Conservation (phyloP, 2,888 invertebrate genomes). For the Cerastis leucographa region DNA sequence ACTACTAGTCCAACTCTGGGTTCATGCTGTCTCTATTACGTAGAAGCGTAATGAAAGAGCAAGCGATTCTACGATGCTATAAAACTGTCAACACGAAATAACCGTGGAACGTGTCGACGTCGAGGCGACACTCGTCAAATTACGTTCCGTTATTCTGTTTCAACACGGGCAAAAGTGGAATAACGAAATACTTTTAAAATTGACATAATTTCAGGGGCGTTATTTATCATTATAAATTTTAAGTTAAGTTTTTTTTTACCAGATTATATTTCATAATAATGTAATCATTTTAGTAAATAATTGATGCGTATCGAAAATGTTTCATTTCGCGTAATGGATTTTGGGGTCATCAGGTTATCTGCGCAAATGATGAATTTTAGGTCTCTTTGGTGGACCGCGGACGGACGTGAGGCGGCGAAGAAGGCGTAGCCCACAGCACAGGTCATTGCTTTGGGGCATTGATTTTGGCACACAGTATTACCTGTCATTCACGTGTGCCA, state of each 20-base stretch:
- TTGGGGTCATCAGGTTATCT: neutral
- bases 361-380: neutral
- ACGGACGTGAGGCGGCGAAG: too few relatives aligned
- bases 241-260: neutral
- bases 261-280: neutral
- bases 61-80: constrained; percentile 10
- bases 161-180: neutral
- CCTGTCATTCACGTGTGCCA: neutral
- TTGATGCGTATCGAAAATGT: neutral
- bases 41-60: neutral
- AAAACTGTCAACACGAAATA: neutral
- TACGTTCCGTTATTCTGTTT: constrained; percentile 19
- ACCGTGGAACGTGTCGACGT: constrained; percentile 14
- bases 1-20: constrained; percentile 6
- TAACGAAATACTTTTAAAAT: neutral
- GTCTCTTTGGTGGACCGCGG: neutral
- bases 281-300: neutral
- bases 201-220: too few relatives aligned
- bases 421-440: too few relatives aligned
- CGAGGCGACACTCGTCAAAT: constrained; percentile 40
- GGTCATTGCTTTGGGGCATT: neutral
- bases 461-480: neutral
- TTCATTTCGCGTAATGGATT: neutral
- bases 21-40: constrained; percentile 29
- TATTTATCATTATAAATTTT: neutral